A percentile compares a stretch with the other conserved stretches of the same genome.
These are phyloP conservation scores for Ennomos erosarius DNA, from an alignment of 2,888 invertebrate genomes.

Conservation along the genomic window DNA sequence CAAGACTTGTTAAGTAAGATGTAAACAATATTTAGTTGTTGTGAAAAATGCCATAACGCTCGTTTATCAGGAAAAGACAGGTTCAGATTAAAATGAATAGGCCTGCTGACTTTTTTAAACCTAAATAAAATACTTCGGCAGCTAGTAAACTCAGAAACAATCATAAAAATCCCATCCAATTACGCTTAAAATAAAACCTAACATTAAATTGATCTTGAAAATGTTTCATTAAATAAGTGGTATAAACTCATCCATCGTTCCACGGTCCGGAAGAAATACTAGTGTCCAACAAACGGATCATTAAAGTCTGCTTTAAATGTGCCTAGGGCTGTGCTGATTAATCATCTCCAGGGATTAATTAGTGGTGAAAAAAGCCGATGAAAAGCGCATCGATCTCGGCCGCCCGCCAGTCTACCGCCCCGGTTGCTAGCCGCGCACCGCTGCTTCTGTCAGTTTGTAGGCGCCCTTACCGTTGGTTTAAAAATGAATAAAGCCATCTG, in stretches of 20 bases:
- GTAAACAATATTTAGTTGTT: too few species aligned
- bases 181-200: too few species aligned
- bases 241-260: constrained; percentile 52
- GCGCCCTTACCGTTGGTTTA: constrained; percentile 46
- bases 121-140: too few species aligned
- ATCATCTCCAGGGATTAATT: constrained; percentile 78
- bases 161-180: too few species aligned
- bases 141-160: too few species aligned
- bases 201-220: too few species aligned
- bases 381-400: constrained; percentile 58
- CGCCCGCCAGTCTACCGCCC: constrained; percentile 43
- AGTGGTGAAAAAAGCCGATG: constrained; percentile 62
- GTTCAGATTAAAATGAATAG: too few species aligned
- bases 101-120: too few species aligned
- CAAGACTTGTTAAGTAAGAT: too few species aligned
- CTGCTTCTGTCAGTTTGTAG: constrained; percentile 39
- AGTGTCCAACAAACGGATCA: constrained; percentile 73
- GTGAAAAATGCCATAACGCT: too few species aligned
- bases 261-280: constrained; percentile 59
- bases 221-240: neutral
- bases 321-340: constrained; percentile 71
- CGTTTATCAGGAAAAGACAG: too few species aligned
- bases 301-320: constrained; percentile 73
- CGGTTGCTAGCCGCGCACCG: neutral
- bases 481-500: constrained; percentile 3